Evolutionary conservation across 2,888 invertebrate genomes (phyloP).

Genomic region (Epicampocera succincta): DNA sequence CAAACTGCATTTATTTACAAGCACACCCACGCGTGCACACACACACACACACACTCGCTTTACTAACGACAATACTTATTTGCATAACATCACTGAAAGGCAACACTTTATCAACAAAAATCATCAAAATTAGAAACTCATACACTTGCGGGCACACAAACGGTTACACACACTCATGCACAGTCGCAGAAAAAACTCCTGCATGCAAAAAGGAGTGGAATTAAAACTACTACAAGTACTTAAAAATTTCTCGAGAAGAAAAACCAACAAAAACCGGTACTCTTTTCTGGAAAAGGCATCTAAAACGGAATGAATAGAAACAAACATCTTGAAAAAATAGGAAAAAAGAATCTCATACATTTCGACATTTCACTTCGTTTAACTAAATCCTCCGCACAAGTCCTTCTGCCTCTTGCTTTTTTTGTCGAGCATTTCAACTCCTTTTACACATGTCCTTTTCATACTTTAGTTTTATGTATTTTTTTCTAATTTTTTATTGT

Average conservation of each 20-base stretch:
- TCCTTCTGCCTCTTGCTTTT: slow-evolving; percentile 23
- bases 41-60: background rate
- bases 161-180: slow-evolving; percentile 36
- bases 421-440: slow-evolving; percentile 25
- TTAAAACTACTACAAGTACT: slow-evolving; percentile 62
- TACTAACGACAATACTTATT: slow-evolving; percentile 3
- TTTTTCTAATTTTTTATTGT: slow-evolving; percentile 32
- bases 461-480: slow-evolving; percentile 23
- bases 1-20: slow-evolving; percentile 59
- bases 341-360: slow-evolving; percentile 19
- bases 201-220: slow-evolving; percentile 34
- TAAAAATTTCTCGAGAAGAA: slow-evolving; percentile 57
- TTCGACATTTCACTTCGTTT: slow-evolving; percentile 68
- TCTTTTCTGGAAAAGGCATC: slow-evolving; percentile 32
- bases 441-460: slow-evolving; percentile 61
- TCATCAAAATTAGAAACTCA: slow-evolving; percentile 61
- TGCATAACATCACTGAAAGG: slow-evolving; percentile 36
- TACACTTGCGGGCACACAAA: background rate
- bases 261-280: slow-evolving; percentile 19
- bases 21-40: background rate
- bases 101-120: slow-evolving; percentile 51
- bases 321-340: slow-evolving; percentile 47
- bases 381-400: slow-evolving; percentile 63
- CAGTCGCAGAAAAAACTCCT: slow-evolving; percentile 9
- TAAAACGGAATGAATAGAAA: slow-evolving; percentile 33